Base-by-base conservation (phyloP, 2,113 vertebrate species). In the Mobula birostris region DNA sequence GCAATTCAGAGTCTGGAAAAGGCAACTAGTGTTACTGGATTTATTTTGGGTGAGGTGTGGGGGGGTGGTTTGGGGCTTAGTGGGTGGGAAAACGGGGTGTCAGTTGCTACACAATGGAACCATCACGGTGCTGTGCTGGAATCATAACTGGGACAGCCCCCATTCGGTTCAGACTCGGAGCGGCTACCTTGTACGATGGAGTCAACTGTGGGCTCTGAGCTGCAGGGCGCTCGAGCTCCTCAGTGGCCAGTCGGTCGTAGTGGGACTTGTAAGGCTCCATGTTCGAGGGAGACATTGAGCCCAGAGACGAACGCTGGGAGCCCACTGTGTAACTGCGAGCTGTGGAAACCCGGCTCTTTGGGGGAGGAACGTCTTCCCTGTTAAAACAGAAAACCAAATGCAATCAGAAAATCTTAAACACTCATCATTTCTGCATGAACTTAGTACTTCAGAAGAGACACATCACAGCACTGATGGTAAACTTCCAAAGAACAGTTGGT, bases 231-330 rank as follows among this genome's bases (percentile, higher is more conserved):
- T 99, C 98, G 58, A 96, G 98, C 94, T 99, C 99, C 95, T 99
- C 98, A 0, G 97, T 98, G 29, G 98, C 98, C 32, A 99, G 97
- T 95, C 98, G 98, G 96, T 98, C 98, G 48, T 99, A 99, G 48
- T 98, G 98, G 92, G 97, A 95, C 96, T 99, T 99, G 94, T 98
- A 99, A 15, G 98, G 98, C 74, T 98, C 98, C 96, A 99, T 98
- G 96, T 99, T 99, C 94, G 98, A 99, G 12, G 99, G 99, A 7
- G 99, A 99, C 98, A 99, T 98, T 93, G 99, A 99, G 95, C 98
- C 99, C 95, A 99, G 96, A 27, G 99, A 99, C 2, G 99, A 99
- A 94, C 98, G 98, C 96, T 99, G 98, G 96, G 98, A 99, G 95
- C 98, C 98, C 0, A 98, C 97, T 8, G 96, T 97, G 96, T 98